Base-by-base conservation (phyloP, 1,140 invertebrate species). In the Drosophila mauritiana region DNA sequence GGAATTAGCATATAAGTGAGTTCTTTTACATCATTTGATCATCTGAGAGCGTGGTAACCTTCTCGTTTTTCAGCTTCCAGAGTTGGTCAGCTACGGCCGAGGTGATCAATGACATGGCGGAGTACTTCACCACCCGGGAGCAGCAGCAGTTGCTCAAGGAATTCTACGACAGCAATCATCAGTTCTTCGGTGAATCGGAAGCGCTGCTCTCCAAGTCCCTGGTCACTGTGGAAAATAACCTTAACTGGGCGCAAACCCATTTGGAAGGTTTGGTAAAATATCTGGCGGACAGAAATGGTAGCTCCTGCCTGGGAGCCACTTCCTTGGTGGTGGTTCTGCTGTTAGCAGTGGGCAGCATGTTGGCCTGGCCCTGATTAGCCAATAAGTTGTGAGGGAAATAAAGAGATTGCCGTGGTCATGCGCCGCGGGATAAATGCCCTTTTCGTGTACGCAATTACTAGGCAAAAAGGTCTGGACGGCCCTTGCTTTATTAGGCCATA, bases 71-170 rank as follows among this genome's bases (percentile, higher is more conserved):
- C 34, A 91, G 84, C 20, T 77, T 81, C 77, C 90, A 51, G 37
- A 93, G 92, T 39, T 80, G 92, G 65, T 78, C 90, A 1, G 85
- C 85, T 25, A 90, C 93, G 2, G 73, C 90, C 0, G 78, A 88
- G 22, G 92, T 92, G 0, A 43, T 94, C 5, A 92, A 80, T 55
- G 88, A 91, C 10, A 86, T 94, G 39, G 91, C 92, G 2, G 77
- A 79, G 3, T 92, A 93, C 37, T 92, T 94, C 7, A 80, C 93
- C 7, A 93, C 91, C 5, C 77, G 93, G 36, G 68, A 78, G 27
- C 92, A 94, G 72, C 92, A 93, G 4, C 67, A 78, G 13, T 45
- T 78, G 12, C 53, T 91, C 0, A 37, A 74, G 2, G 40, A 53
- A 0, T 92, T 92, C 39, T 54, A 62, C 20, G 36, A 53, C 0